Conservation (phyloP, 2,797 vertebrate genomes). For the Brachyrhaphis roseni region DNA sequence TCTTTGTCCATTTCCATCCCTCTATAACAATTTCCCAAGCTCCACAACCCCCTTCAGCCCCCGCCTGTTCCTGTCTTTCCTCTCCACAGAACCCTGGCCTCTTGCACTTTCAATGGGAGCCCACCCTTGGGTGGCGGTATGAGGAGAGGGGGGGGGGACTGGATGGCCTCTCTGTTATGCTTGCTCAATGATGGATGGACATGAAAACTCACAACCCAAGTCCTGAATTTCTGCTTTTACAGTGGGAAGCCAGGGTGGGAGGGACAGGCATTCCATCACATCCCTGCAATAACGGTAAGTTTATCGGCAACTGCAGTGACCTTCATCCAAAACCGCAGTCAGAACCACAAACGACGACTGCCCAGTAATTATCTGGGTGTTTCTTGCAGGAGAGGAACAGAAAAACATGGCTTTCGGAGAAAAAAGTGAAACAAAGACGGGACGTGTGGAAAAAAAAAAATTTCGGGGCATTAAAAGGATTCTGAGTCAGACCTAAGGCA, state of each 20-base stretch:
- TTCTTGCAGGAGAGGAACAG: constrained; percentile 57
- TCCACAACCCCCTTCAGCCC: constrained; percentile 24
- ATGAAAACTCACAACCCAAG: constrained; percentile 71
- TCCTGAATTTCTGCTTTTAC: constrained; percentile 75
- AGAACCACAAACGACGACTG: constrained; percentile 44
- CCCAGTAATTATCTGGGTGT: constrained; percentile 68
- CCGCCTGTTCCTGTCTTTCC: constrained; percentile 36
- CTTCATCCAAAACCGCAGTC: constrained; percentile 68
- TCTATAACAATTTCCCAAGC: constrained; percentile 71
- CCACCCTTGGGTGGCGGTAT: constrained; percentile 61
- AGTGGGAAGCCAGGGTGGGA: constrained; percentile 55
- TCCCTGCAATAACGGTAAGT: constrained; percentile 71
- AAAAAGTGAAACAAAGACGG: constrained; percentile 48
- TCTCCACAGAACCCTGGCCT: constrained; percentile 61
- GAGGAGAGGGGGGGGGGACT: constrained; percentile 65
- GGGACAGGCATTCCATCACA: constrained; percentile 59
- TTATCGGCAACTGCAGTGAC: constrained; percentile 64
- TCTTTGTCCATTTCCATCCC: constrained; percentile 71
- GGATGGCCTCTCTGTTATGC: constrained; percentile 70
- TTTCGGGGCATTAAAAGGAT: constrained; percentile 69
- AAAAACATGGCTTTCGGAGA: constrained; percentile 42
- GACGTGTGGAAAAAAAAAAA: constrained; percentile 47
- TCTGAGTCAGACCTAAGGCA: constrained; percentile 76
- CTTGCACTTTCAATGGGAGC: constrained; percentile 70
- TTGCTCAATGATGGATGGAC: constrained; percentile 78